Evolutionary conservation across 2,797 vertebrate species (phyloP), one percentile per base, ranked within the genome.

Genomic region (Yasuhikotakia modesta): DNA sequence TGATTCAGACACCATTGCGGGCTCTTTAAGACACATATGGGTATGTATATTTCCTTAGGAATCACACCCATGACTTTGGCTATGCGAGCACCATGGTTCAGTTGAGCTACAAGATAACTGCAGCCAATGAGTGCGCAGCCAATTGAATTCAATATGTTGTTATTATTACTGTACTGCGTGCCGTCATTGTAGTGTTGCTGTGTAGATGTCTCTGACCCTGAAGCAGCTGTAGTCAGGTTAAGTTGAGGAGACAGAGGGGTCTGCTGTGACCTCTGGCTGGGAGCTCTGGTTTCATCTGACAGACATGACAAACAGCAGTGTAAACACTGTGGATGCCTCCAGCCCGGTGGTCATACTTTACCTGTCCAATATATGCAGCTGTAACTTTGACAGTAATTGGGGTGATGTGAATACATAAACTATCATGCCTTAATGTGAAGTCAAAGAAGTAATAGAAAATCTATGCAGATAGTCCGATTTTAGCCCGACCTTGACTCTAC

Each of bases 161-260:
- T 30, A 63, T 35, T 63, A 17, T 50, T 17, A 50, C 6, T 27
- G 32, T 63, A 21, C 48, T 7, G 27, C 7, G 21, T 45, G 21
- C 27, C 68, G 19, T 77, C 32, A 73, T 48, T 58, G 63, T 61
- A 73, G 55, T 17, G 61, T 48, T 52, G 22, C 43, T 64, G 48
- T 58, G 52, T 53, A 67, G 52, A 61, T 70, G 39, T 48, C 19
- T 67, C 73, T 66, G 77, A 74, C 74, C 80, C 77, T 60, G 52
- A 70, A 79, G 65, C 63, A 64, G 52, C 69, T 80, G 55, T 73
- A 69, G 78, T 77, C 65, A 65, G 66, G 70, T 46, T 84, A 81
- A 86, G 66, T 64, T 53, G 68, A 79, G 76, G 71, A 81, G 85
- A 84, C 82, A 86, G 79, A 66, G 79, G 70, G 78, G 57, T 53